Evolutionary conservation across 2,888 invertebrate genomes (phyloP).

Genomic region (Siphonodentalium dalli): DNA sequence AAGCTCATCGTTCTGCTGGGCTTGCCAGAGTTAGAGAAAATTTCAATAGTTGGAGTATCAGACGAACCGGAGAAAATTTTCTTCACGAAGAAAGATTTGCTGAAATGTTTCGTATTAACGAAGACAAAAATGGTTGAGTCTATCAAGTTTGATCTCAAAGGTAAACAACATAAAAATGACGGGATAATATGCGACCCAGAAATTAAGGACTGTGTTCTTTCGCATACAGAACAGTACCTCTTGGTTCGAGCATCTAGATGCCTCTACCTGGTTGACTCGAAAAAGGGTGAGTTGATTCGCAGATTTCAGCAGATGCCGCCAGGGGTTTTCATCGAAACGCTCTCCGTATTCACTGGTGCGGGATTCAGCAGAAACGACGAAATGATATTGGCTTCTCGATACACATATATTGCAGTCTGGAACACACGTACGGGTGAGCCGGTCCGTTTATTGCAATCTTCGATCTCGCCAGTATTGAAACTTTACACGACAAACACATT

Average conservation of each 20-base stretch:
- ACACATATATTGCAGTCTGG: slow-evolving; percentile 57
- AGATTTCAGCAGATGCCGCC: slow-evolving; percentile 44
- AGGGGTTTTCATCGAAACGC: slow-evolving; percentile 45
- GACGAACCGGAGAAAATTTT: slow-evolving; percentile 44
- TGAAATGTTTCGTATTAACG: slow-evolving; percentile 46
- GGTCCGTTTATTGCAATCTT: slow-evolving; percentile 46
- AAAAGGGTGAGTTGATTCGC: slow-evolving; percentile 31
- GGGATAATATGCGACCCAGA: slow-evolving; percentile 47
- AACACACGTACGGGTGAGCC: slow-evolving; percentile 41
- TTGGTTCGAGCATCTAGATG: slow-evolving; percentile 44
- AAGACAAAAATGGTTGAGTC: slow-evolving; percentile 41
- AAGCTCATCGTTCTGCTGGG: slow-evolving; percentile 39
- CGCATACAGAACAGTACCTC: slow-evolving; percentile 37
- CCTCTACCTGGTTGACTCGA: slow-evolving; percentile 43
- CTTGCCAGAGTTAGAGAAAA: slow-evolving; percentile 48
- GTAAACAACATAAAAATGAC: slow-evolving; percentile 32
- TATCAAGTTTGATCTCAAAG: slow-evolving; percentile 40
- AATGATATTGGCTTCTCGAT: slow-evolving; percentile 47
- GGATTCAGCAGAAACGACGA: slow-evolving; percentile 49
- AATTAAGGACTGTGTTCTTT: slow-evolving; percentile 37
- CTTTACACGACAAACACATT: slow-evolving; percentile 44
- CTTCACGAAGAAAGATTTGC: slow-evolving; percentile 34
- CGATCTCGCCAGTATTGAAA: slow-evolving; percentile 43
- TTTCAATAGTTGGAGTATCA: slow-evolving; percentile 40
- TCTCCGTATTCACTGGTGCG: slow-evolving; percentile 49